These are phyloP conservation scores for Pelmatolapia mariae DNA, from an alignment of 2,113 vertebrate genomes.

Conservation along the genomic window DNA sequence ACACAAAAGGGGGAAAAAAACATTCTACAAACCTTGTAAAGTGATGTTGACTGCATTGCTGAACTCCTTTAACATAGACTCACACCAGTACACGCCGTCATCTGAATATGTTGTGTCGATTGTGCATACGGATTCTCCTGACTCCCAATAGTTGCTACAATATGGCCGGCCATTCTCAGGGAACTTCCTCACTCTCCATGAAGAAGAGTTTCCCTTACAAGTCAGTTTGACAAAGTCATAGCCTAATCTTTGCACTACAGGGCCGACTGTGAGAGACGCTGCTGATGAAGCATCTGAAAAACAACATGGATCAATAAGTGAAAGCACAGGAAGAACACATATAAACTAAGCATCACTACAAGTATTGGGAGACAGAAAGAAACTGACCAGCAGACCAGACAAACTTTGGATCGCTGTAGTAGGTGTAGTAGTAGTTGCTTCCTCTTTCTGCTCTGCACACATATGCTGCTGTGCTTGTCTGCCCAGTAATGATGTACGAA, in stretches of 20 bases:
- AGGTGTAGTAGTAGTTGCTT: background rate
- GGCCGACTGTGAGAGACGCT: background rate
- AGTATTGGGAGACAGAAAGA: background rate
- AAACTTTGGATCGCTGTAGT: background rate
- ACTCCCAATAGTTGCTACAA: fast-evolving
- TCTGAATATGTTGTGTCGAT: background rate
- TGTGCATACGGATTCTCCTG: background rate
- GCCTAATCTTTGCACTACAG: background rate
- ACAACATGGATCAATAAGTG: background rate
- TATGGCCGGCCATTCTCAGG: background rate
- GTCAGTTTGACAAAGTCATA: background rate
- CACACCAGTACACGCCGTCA: background rate
- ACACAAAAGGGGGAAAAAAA: fast-evolving
- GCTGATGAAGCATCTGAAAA: background rate
- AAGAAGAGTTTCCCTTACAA: background rate
- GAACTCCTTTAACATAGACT: background rate
- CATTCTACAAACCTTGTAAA: background rate
- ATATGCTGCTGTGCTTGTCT: background rate
- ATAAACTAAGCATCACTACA: background rate
- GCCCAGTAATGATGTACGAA: fast-evolving
- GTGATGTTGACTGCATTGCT: background rate
- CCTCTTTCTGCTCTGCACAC: background rate
- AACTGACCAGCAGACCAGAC: background rate
- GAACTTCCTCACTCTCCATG: background rate
- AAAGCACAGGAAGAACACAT: background rate